These are phyloP conservation scores for Phoenoteleia sp. DNA, from an alignment of 2,888 invertebrate genomes.

Conservation along the genomic window DNA sequence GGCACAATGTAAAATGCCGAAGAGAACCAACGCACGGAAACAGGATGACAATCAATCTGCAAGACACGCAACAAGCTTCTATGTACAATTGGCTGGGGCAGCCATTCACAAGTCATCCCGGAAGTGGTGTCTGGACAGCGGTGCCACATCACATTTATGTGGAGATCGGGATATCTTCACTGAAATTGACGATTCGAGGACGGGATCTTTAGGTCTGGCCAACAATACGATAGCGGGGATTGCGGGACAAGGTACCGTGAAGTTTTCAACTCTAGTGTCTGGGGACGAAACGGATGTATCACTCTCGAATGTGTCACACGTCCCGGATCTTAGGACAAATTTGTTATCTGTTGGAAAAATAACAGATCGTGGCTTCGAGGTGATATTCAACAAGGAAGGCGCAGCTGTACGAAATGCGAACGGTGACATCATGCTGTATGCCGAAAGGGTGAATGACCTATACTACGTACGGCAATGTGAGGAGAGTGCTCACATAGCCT, in stretches of 20 bases:
- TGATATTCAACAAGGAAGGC: slow-evolving; percentile 12
- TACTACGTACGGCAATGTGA: slow-evolving; percentile 12
- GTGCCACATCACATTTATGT: slow-evolving; percentile 25
- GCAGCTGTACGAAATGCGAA: slow-evolving; percentile 9
- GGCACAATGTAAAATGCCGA: background rate
- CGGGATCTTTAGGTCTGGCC: background rate
- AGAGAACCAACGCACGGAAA: background rate
- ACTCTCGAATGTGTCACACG: slow-evolving; percentile 2
- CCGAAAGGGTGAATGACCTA: slow-evolving; percentile 19
- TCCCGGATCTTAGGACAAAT: slow-evolving; percentile 44
- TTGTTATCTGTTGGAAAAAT: slow-evolving; percentile 42
- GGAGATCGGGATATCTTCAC: background rate
- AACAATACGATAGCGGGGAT: background rate
- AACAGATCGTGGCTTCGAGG: slow-evolving; percentile 13
- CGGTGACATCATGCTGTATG: slow-evolving; percentile 9
- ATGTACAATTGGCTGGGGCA: background rate
- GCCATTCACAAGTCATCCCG: too few species aligned
- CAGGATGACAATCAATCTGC: background rate
- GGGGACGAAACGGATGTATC: slow-evolving; percentile 5
- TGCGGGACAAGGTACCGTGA: background rate
- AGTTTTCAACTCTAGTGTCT: background rate
- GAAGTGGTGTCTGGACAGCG: slow-evolving; percentile 25
- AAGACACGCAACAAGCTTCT: background rate
- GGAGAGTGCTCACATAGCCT: background rate
- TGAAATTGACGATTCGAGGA: background rate